Conservation (phyloP, 2,113 vertebrate species). For the Eidolon helvum region DNA sequence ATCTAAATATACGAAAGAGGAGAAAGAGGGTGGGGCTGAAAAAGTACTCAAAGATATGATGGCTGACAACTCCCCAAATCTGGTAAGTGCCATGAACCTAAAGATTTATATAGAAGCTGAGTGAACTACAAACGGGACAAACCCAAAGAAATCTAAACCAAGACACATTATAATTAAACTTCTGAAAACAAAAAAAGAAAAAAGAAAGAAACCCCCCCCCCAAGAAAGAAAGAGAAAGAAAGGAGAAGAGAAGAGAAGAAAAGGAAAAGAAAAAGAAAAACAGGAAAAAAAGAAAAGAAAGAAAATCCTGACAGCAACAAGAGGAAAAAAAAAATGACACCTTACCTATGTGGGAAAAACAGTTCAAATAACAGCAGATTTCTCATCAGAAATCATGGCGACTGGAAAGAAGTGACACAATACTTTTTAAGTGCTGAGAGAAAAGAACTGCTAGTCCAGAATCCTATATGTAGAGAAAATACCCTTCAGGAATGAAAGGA, state of each 20-base stretch:
- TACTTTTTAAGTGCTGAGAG: background rate
- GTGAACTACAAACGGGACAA: background rate
- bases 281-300: too few relatives aligned
- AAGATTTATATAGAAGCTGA: background rate
- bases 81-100: background rate
- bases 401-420: background rate
- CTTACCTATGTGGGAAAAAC: background rate
- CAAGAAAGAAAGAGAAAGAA: background rate
- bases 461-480: background rate
- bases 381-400: background rate
- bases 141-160: background rate
- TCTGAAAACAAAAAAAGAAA: background rate
- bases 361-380: background rate
- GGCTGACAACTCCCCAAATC: background rate
- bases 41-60: background rate
- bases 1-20: background rate
- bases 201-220: too few relatives aligned
- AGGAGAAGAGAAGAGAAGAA: too few relatives aligned
- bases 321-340: background rate
- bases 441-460: background rate
- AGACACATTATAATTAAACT: background rate
- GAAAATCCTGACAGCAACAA: background rate
- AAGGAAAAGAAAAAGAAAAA: background rate
- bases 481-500: background rate
- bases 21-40: background rate